Percentiles rank a stretch among this genome's conserved stretches.
Evolutionary conservation across 2,888 invertebrate genomes (phyloP).

Genomic region (Ceratothoa steindachneri): DNA sequence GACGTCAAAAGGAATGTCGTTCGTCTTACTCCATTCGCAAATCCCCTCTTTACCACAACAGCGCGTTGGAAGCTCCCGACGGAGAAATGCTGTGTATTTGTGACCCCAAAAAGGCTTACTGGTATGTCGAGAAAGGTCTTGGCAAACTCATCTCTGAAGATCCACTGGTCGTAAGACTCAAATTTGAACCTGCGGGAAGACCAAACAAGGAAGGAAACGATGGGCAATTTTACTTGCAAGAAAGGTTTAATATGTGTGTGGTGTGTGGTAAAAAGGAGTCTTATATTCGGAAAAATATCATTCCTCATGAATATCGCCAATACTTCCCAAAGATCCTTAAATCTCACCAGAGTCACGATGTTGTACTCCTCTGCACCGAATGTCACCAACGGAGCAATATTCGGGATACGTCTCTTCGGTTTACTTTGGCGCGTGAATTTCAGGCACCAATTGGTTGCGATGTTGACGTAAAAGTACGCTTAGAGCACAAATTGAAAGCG

Average conservation of each 20-base stretch:
- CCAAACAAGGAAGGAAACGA: slow-evolving; percentile 65
- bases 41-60: slow-evolving; percentile 72
- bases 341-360: slow-evolving; percentile 75
- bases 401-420: slow-evolving; percentile 62
- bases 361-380: slow-evolving; percentile 65
- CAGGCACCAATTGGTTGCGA: slow-evolving; percentile 62
- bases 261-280: slow-evolving; percentile 68
- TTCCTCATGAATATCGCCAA: slow-evolving; percentile 75
- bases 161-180: slow-evolving; percentile 66
- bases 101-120: slow-evolving; percentile 68
- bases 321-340: slow-evolving; percentile 72
- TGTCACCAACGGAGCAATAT: slow-evolving; percentile 70
- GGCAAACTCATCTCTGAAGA: slow-evolving; percentile 54
- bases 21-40: slow-evolving; percentile 56
- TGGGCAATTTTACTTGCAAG: slow-evolving; percentile 43
- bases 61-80: slow-evolving; percentile 71
- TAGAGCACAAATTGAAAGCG: slow-evolving; percentile 51
- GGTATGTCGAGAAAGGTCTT: slow-evolving; percentile 59
- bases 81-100: slow-evolving; percentile 71
- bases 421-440: slow-evolving; percentile 61
- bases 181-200: slow-evolving; percentile 73
- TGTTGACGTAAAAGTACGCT: slow-evolving; percentile 47
- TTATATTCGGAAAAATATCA: slow-evolving; percentile 72
- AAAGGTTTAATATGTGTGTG: slow-evolving; percentile 70
- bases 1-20: not conserved